Evolutionary conservation across 2,888 invertebrate genomes (phyloP).

Genomic region (Willowsia nigromaculata): DNA sequence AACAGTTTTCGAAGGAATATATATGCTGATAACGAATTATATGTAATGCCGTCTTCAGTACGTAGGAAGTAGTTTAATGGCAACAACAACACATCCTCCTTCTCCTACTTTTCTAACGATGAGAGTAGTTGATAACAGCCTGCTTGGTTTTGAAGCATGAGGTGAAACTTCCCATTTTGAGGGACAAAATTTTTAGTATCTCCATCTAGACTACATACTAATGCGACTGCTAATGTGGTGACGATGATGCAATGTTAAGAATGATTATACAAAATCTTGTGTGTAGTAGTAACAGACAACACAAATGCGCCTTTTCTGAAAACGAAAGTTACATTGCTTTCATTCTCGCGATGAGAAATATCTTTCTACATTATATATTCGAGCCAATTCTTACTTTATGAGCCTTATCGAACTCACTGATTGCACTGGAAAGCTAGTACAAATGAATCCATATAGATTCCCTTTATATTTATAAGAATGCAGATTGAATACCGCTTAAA

Average conservation of each 20-base stretch:
- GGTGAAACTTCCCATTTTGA: constrained; percentile 39
- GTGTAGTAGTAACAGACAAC: neutral
- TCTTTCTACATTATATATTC: neutral
- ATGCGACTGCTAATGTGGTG: neutral
- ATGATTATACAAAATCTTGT: neutral
- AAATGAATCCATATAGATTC: too few relatives aligned
- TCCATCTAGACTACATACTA: neutral
- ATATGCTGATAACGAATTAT: too few relatives aligned
- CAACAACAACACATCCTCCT: neutral
- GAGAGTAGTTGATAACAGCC: constrained; percentile 21
- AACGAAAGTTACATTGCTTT: constrained; percentile 2
- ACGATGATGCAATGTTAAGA: neutral
- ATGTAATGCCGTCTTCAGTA: neutral
- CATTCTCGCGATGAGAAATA: too few relatives aligned
- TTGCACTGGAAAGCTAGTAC: too few relatives aligned
- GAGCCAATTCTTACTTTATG: neutral
- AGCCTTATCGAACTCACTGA: neutral
- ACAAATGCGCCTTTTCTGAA: neutral
- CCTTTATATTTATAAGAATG: too few relatives aligned
- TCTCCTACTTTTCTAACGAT: constrained; percentile 8
- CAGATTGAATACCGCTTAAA: too few relatives aligned
- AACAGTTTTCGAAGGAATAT: neutral
- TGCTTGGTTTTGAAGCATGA: constrained; percentile 19
- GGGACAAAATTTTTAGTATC: constrained; percentile 31
- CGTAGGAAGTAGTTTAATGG: neutral